A percentile compares a stretch with the other conserved stretches of the same genome.
phyloP scores from a whole-genome alignment of 1,140 invertebrate species.

The Drosophila kikkawai region DNA sequence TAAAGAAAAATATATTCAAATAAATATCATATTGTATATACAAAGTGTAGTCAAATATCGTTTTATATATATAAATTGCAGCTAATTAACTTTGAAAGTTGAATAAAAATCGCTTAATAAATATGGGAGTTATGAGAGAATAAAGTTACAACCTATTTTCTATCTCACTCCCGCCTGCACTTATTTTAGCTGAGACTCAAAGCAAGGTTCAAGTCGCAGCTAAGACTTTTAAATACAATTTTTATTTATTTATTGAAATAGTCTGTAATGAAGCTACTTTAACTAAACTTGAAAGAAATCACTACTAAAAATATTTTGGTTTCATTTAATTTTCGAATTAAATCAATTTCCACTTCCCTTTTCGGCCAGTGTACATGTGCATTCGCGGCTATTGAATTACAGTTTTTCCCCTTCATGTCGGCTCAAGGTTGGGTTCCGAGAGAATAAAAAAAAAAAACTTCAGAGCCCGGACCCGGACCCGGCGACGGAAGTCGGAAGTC shows the following conservation, averaged over 20 bases:
- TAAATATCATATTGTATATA: background rate
- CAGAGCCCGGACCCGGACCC: constrained; percentile 4
- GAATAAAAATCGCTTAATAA: background rate
- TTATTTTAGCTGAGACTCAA: background rate
- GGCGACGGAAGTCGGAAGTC: background rate
- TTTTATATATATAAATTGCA: background rate
- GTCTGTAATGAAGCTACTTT: background rate
- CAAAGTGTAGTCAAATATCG: background rate
- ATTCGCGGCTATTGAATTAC: constrained; percentile 29
- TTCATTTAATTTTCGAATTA: background rate
- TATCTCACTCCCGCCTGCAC: background rate
- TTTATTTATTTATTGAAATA: background rate
- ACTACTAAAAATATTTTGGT: background rate
- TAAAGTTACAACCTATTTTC: background rate
- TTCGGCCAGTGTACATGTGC: constrained; percentile 3
- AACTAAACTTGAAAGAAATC: too few species aligned
- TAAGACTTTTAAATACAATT: background rate
- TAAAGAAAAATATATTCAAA: background rate
- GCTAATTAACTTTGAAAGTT: too few species aligned
- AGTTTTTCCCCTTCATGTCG: background rate
- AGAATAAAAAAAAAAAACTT: background rate
- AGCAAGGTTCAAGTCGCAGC: background rate
- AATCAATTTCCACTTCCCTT: background rate
- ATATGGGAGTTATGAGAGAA: background rate
- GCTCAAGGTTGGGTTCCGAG: background rate